A percentile compares a stretch with the other conserved stretches of the same genome.
Conservation (phyloP, 2,888 invertebrate genomes). For the Polyommatus iphigenia region DNA sequence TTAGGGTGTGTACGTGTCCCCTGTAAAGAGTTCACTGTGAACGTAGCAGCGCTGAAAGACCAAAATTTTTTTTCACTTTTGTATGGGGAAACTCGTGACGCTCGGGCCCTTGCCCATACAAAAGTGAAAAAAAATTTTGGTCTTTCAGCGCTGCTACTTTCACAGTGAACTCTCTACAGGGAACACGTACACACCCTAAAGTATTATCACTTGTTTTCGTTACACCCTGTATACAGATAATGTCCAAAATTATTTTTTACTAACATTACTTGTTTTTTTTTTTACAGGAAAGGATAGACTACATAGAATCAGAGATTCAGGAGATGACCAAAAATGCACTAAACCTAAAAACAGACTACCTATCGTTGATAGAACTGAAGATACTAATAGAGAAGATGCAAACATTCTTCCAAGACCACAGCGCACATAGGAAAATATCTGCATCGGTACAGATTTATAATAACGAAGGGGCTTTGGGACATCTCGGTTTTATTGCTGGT, state of each 20-base stretch:
- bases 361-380: slow-evolving; percentile 67
- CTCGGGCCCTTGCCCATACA: too few relatives aligned
- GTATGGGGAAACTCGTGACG: too few relatives aligned
- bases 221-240: too few relatives aligned
- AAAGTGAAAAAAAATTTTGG: too few relatives aligned
- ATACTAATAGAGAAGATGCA: slow-evolving; percentile 71
- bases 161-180: too few relatives aligned
- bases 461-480: slow-evolving; percentile 67
- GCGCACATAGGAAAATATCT: slow-evolving; percentile 76
- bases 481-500: slow-evolving; percentile 72
- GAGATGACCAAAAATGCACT: slow-evolving; percentile 73
- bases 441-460: slow-evolving; percentile 70
- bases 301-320: slow-evolving; percentile 75
- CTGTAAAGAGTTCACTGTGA: too few relatives aligned
- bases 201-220: too few relatives aligned
- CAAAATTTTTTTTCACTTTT: too few relatives aligned
- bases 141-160: too few relatives aligned
- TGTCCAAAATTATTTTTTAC: not conserved
- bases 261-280: slow-evolving; percentile 36
- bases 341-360: slow-evolving; percentile 69
- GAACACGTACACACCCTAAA: too few relatives aligned
- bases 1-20: too few relatives aligned
- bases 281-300: slow-evolving; percentile 74
- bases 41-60: too few relatives aligned
- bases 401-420: slow-evolving; percentile 81